Evolutionary conservation across 2,797 vertebrate genomes (phyloP), one percentile per base, ranked within the genome.

Genomic region (Siniperca scherzeri): DNA sequence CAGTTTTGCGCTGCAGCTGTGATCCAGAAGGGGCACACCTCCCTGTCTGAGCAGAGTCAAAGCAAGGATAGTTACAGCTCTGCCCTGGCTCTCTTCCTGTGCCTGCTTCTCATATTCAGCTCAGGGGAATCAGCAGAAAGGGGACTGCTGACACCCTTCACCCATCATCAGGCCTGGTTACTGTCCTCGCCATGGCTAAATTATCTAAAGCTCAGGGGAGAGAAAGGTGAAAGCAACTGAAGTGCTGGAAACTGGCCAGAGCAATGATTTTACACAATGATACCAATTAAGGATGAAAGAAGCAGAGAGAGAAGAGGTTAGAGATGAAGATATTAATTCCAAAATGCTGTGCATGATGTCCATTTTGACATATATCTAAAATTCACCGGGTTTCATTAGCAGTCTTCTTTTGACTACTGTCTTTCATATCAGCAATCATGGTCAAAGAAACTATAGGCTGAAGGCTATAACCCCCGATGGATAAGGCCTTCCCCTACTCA

Each of bases 191-290:
- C 17, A 7, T 19, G 7, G 50, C 61, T 30, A 44, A 46, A 70
- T 36, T 1, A 82, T 55, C 50, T n/a, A 16, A 57, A 74, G 30
- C 69, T 76, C 68, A 67, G 81, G 2, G 3, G 50, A 57, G 66
- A 68, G 57, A 50, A 65, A 82, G 52, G 72, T 73, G 70, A 81
- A 8, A n/a, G 2, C 70, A 71, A 60, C 70, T 70, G 79, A 42
- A 71, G 61, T 60, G 66, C 67, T 82, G 75, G 75, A 77, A 62
- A 33, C 59, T 3, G 66, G 70, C 73, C 84, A 80, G 27, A 60
- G 44, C 16, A 36, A 10, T 42, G 40, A 16, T 10, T 56, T 38
- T 13, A 40, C 61, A 68, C 22, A 0, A 22, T 10, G 33, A 67
- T 65, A 36, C 55, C 69, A 65, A 70, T 74, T 61, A 70, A 57